A percentile compares a stretch with the other conserved stretches of the same genome.
Conservation (phyloP, 1,140 invertebrate genomes). For the Diorhabda carinulata region DNA sequence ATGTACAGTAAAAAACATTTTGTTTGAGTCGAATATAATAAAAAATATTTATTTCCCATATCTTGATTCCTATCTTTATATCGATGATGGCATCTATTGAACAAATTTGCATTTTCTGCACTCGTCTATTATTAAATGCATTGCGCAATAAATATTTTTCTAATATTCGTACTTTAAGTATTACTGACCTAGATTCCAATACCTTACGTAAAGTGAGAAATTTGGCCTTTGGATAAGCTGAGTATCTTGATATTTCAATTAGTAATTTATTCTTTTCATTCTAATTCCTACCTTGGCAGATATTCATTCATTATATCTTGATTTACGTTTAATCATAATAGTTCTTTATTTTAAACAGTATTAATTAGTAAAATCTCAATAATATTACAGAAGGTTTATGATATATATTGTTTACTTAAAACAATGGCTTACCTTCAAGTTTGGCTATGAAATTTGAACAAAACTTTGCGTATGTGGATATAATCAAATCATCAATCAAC, state of each 20-base stretch:
- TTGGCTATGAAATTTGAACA: no score
- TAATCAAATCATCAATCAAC: no score
- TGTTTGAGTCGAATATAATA: no score
- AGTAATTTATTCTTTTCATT: neutral
- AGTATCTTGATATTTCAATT: neutral
- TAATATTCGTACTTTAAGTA: neutral
- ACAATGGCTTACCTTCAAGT: no score
- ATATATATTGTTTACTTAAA: no score
- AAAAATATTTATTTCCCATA: no score
- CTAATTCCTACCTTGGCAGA: neutral
- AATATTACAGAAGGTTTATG: no score
- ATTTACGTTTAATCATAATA: neutral
- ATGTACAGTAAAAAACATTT: no score
- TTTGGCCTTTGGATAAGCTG: neutral
- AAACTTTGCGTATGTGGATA: no score
- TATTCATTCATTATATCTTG: neutral
- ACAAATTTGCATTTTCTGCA: neutral
- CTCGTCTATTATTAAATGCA: neutral
- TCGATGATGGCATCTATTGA: neutral
- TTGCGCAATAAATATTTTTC: neutral
- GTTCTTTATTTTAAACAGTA: neutral
- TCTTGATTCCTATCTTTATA: no score
- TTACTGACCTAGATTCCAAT: neutral
- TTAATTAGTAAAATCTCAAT: neutral
- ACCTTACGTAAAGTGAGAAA: neutral